Percentiles rank a stretch among this genome's conserved stretches.
phyloP scores from a whole-genome alignment of 1,140 invertebrate genomes.

The Colletes latitarsis region DNA sequence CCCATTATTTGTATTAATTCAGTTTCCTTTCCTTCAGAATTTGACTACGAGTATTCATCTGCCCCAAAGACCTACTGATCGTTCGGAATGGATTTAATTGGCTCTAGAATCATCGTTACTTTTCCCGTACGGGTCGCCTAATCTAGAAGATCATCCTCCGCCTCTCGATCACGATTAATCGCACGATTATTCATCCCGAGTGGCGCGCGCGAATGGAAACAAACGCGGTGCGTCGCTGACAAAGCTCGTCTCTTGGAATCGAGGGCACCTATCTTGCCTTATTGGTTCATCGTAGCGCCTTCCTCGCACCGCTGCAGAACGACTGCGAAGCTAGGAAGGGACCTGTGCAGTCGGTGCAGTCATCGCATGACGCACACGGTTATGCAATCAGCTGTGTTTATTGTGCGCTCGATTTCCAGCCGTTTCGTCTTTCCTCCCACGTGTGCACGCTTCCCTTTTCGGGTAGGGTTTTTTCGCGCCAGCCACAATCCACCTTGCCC shows the following conservation, averaged over 20 bases:
- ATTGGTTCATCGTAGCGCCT: constrained; percentile 65
- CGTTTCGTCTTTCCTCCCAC: constrained; percentile 48
- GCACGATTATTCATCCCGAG: constrained; percentile 4
- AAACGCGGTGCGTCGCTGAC: constrained; percentile 19
- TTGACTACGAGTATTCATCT: background rate
- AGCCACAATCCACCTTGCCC: background rate
- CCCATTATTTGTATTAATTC: no score
- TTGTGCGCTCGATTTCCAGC: constrained; percentile 56
- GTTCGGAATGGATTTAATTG: background rate
- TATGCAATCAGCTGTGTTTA: constrained; percentile 68
- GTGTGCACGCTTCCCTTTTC: constrained; percentile 27
- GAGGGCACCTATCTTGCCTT: constrained; percentile 75
- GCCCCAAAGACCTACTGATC: no score
- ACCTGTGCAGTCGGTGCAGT: constrained; percentile 57
- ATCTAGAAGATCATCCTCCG: background rate
- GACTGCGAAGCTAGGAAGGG: constrained; percentile 11
- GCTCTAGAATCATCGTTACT: background rate
- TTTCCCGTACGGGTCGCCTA: background rate
- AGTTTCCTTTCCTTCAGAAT: no score
- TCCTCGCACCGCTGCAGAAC: constrained; percentile 16
- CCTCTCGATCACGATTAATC: background rate
- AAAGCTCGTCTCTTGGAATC: constrained; percentile 49
- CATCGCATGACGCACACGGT: constrained; percentile 71
- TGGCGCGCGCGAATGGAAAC: background rate
- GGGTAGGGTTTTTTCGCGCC: constrained; percentile 11